Conservation (phyloP, 2,113 vertebrate species). For the Aegotheles bennettii region DNA sequence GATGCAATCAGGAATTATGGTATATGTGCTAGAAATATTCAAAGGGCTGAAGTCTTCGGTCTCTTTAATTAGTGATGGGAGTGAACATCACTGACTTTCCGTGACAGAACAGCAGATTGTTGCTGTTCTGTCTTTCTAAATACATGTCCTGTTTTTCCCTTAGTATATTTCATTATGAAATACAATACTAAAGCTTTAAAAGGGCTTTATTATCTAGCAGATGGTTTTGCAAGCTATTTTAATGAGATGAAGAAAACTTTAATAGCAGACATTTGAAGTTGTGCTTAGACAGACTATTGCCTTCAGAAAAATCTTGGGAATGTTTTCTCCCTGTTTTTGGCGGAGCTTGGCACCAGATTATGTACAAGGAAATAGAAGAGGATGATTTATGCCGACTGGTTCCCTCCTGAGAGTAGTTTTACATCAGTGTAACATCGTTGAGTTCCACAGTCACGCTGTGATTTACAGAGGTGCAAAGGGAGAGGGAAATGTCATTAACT, state of each 20-base stretch:
- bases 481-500: slow-evolving; percentile 1
- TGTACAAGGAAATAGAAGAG: not conserved
- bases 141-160: slow-evolving; percentile 1
- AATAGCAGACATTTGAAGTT: slow-evolving; percentile 30
- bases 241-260: slow-evolving; percentile 37
- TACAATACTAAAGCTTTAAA: slow-evolving; percentile 36
- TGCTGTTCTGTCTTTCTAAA: slow-evolving; percentile 6
- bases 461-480: slow-evolving; percentile 13
- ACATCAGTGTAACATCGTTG: not conserved
- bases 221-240: slow-evolving; percentile 51
- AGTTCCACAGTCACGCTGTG: not conserved
- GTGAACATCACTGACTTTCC: not conserved
- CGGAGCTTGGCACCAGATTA: slow-evolving; percentile 12
- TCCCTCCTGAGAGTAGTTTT: not conserved
- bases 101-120: slow-evolving; percentile 25
- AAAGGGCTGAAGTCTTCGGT: slow-evolving; percentile 4
- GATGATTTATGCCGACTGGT: not conserved
- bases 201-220: slow-evolving; percentile 59
- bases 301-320: slow-evolving; percentile 17
- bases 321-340: not conserved
- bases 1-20: not conserved
- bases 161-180: slow-evolving; percentile 40
- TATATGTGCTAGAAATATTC: slow-evolving; percentile 17
- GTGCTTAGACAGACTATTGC: slow-evolving; percentile 24
- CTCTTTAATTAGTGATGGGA: slow-evolving; percentile 33